A percentile compares a stretch with the other conserved stretches of the same genome.
These are phyloP conservation scores for Dilophus febrilis DNA, from an alignment of 2,888 invertebrate species.

Conservation along the genomic window DNA sequence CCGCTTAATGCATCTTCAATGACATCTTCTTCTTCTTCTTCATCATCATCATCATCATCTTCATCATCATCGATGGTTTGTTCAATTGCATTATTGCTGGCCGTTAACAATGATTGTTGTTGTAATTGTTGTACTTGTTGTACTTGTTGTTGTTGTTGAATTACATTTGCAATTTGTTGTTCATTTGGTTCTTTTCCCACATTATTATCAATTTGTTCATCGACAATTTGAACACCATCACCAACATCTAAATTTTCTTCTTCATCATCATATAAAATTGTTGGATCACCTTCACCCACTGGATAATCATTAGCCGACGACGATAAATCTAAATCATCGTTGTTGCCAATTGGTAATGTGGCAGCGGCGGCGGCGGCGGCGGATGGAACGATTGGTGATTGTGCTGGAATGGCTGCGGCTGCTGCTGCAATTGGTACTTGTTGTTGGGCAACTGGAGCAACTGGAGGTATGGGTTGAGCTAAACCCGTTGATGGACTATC, in stretches of 20 bases:
- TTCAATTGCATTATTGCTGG: not conserved
- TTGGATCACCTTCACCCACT: constrained; percentile 28
- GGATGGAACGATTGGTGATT: constrained; percentile 16
- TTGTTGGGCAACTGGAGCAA: constrained; percentile 32
- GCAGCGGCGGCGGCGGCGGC: constrained; percentile 18
- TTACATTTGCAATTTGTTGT: not conserved
- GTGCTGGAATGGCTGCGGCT: constrained; percentile 8
- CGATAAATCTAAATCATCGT: constrained; percentile 14
- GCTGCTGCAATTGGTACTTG: constrained; percentile 14
- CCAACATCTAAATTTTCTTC: constrained; percentile 7
- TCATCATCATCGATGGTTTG: not conserved
- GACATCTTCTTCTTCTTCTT: constrained; percentile 40
- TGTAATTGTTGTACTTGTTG: not conserved
- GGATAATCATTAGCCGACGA: constrained; percentile 15
- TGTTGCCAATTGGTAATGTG: constrained; percentile 15
- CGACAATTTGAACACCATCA: constrained; percentile 43
- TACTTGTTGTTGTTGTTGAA: not conserved
- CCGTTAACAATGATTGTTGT: not conserved
- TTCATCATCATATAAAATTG: constrained; percentile 30
- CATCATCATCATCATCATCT: constrained; percentile 20
- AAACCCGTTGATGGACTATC: constrained; percentile 38
- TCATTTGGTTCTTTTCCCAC: constrained; percentile 26
- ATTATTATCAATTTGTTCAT: constrained; percentile 46
- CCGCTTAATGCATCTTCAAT: constrained; percentile 48
- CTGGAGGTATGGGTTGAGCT: constrained; percentile 28